Evolutionary conservation across 1,140 invertebrate species (phyloP).

Genomic region (Neodiprion virginianus): DNA sequence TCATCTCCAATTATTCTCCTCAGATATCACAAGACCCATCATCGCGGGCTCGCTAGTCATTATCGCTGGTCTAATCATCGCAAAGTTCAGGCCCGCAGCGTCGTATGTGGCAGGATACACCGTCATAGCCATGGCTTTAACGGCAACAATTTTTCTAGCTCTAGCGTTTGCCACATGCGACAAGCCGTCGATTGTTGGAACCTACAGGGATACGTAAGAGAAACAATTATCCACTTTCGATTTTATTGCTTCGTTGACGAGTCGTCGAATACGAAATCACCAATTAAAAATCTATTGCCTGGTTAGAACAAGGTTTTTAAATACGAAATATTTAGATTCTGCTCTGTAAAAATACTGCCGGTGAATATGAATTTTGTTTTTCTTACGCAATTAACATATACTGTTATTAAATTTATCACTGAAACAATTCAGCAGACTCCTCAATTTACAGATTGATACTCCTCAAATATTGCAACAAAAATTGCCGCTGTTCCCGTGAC

Average conservation of each 20-base stretch:
- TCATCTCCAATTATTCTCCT: conserved; percentile 8
- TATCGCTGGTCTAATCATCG: conserved; percentile 68
- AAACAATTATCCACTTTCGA: conserved; percentile 7
- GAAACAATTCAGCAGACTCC: conserved; percentile 12
- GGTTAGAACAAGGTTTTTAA: conserved; percentile 10
- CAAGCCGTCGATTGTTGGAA: conserved; percentile 55
- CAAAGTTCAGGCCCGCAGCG: conserved; percentile 65
- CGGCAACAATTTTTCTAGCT: conserved; percentile 61
- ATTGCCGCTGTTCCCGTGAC: conserved; percentile 68
- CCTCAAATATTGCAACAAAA: conserved; percentile 65
- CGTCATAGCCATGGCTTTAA: conserved; percentile 59
- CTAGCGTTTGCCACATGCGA: conserved; percentile 69
- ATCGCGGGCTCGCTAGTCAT: conserved; percentile 68
- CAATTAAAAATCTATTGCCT: too few relatives aligned
- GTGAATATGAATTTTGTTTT: conserved; percentile 14
- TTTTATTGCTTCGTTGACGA: background rate
- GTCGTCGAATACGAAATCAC: too few relatives aligned
- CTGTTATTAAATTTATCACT: background rate
- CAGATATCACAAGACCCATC: conserved; percentile 65
- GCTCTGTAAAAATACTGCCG: too few relatives aligned
- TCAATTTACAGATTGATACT: conserved; percentile 33
- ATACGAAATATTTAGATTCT: background rate
- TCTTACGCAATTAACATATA: background rate
- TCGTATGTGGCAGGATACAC: conserved; percentile 66
- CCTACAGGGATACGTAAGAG: conserved; percentile 49